Base-by-base conservation (phyloP, 2,113 vertebrate genomes). In the Oncorhynchus gorbuscha region DNA sequence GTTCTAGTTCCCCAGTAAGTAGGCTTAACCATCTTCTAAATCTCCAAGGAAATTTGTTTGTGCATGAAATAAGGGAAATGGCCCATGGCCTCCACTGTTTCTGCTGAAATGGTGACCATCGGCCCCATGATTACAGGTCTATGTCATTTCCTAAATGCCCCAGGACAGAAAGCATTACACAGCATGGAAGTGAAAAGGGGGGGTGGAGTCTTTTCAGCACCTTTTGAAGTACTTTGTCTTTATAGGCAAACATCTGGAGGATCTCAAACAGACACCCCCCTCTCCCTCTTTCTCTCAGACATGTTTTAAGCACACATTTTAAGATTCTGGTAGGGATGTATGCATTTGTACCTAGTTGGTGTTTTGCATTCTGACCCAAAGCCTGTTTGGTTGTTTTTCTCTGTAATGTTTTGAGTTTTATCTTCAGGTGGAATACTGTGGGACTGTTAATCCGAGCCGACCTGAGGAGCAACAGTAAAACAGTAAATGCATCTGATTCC, bases 141-240 rank as follows among this genome's bases (percentile, higher is more conserved):
- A 64, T 39, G 75, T 79, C 84, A 2, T 81, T 88, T 87, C 83
- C 64, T 94, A 91, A 93, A 93, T 91, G 81, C 3, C 83, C 73
- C 6, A 73, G 82, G 84, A 88, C 76, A 85, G 72, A 81, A 72
- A 81, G 45, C 74, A 87, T 89, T 64, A 74, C 71, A 78, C 72
- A 71, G 11, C 39, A 59, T 77, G 66, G 55, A 75, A 28, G 65
- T 72, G 91, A 87, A 87, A 28, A 83, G 72, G 85, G 76, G 76
- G 85, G 76, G 76, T 78, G 72, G 87, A 78, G 72, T 83, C 48
- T 66, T 64, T 77, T 59, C 26, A 48, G 24, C 0, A 73, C 73
- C 74, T 86, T 95, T 93, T 94, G 91, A 94, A 92, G 90, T 90
- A 79, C 79, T 64, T 77, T 16, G 82, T 72, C 79, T 87, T 84